These are phyloP conservation scores for Macquaria australasica DNA, from an alignment of 2,113 vertebrate genomes.

Conservation along the genomic window DNA sequence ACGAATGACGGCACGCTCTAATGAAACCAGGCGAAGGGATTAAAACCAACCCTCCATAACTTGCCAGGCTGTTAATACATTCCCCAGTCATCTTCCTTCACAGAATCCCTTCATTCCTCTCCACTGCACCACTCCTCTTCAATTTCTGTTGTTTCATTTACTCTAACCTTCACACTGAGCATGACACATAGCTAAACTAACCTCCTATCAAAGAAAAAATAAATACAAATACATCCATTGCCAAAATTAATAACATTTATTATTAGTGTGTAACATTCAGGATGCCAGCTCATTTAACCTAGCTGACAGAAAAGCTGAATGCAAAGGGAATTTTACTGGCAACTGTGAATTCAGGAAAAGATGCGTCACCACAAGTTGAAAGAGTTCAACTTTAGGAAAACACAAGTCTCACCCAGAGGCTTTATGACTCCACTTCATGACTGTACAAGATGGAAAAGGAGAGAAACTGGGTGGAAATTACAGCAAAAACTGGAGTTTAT, in stretches of 20 bases:
- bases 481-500: not conserved
- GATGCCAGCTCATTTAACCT: not conserved
- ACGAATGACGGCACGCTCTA: slow-evolving; percentile 64
- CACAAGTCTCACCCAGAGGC: not conserved
- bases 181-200: not conserved
- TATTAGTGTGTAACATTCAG: not conserved
- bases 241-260: not conserved
- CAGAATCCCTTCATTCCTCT: not conserved
- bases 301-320: not conserved
- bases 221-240: not conserved
- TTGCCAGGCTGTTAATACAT: slow-evolving; percentile 31
- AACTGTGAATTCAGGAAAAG: not conserved
- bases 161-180: not conserved
- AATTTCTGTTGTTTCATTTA: slow-evolving; percentile 32
- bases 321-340: not conserved
- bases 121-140: not conserved
- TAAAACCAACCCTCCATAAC: slow-evolving; percentile 66
- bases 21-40: slow-evolving; percentile 69
- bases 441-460: not conserved
- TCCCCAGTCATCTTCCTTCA: not conserved
- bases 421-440: not conserved
- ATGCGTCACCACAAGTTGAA: not conserved
- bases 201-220: not conserved
- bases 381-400: not conserved
- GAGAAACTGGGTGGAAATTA: not conserved